These are phyloP conservation scores for Hyposmocoma kahamanoa DNA, from an alignment of 1,140 invertebrate genomes.

Conservation along the genomic window DNA sequence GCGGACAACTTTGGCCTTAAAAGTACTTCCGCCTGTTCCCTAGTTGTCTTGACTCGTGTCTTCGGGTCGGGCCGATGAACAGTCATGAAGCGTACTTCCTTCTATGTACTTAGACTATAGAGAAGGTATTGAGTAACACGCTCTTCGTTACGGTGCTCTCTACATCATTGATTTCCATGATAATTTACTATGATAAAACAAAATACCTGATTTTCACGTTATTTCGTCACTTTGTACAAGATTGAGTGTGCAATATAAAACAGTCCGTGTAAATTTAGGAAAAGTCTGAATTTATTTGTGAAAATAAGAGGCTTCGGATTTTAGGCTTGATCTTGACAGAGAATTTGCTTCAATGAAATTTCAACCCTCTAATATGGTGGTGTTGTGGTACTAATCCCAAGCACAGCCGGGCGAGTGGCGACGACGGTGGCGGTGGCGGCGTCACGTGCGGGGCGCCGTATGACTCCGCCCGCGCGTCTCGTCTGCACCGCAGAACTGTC, in stretches of 20 bases:
- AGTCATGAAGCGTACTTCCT: conserved; percentile 50
- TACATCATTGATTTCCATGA: too few relatives aligned
- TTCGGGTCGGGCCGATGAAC: conserved; percentile 46
- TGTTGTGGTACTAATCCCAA: conserved; percentile 52
- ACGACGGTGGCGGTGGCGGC: conserved; percentile 42
- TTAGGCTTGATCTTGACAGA: conserved; percentile 55
- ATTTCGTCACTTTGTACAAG: too few relatives aligned
- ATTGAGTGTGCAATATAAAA: too few relatives aligned
- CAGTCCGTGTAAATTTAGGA: too few relatives aligned
- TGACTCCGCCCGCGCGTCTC: background rate
- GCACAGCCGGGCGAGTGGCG: conserved; percentile 38
- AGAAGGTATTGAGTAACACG: conserved; percentile 14
- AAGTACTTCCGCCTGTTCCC: conserved; percentile 37
- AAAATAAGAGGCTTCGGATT: too few relatives aligned
- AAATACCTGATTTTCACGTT: too few relatives aligned
- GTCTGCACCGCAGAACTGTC: conserved; percentile 55
- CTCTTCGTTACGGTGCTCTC: too few relatives aligned
- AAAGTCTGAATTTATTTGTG: background rate
- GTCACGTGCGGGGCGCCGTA: conserved; percentile 50
- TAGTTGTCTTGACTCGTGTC: conserved; percentile 16
- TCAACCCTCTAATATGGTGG: conserved; percentile 52
- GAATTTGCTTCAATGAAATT: conserved; percentile 48
- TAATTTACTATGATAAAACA: too few relatives aligned
- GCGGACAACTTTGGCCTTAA: conserved; percentile 20
- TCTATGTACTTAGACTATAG: conserved; percentile 37